Conservation (phyloP, 2,888 invertebrate genomes). For the Urechis unicinctus region DNA sequence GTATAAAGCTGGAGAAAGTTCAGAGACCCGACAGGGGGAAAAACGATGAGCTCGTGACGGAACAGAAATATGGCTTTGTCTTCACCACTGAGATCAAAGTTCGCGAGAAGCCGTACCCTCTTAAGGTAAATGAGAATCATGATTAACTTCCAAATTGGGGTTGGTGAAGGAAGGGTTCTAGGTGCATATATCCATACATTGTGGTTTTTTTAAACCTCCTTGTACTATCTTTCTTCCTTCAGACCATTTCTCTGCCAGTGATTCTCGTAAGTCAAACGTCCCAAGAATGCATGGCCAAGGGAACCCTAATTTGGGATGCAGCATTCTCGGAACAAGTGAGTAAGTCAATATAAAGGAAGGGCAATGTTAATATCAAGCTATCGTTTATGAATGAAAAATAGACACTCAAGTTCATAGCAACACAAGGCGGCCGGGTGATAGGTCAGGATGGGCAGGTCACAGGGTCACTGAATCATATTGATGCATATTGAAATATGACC, state of each 20-base stretch:
- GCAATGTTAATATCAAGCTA: too few relatives aligned
- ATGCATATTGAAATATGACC: too few relatives aligned
- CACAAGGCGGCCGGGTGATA: too few relatives aligned
- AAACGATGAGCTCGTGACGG: slow-evolving; percentile 17
- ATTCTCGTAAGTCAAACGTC: slow-evolving; percentile 18
- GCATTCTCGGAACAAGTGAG: slow-evolving; percentile 16
- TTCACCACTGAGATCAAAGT: slow-evolving; percentile 12
- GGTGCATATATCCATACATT: too few relatives aligned
- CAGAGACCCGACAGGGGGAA: slow-evolving; percentile 8
- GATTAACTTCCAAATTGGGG: background rate
- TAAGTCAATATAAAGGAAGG: background rate
- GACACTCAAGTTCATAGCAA: too few relatives aligned
- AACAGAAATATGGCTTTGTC: slow-evolving; percentile 17
- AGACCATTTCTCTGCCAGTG: slow-evolving; percentile 17
- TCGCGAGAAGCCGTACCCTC: slow-evolving; percentile 1
- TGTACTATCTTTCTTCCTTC: too few relatives aligned
- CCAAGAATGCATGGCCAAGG: slow-evolving; percentile 20
- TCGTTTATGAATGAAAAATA: too few relatives aligned
- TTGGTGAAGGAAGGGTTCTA: background rate
- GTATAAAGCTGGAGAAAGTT: slow-evolving; percentile 8
- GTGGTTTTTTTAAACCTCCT: too few relatives aligned
- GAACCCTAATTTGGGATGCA: slow-evolving; percentile 20
- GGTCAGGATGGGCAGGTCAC: too few relatives aligned
- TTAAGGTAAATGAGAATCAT: slow-evolving; percentile 9
- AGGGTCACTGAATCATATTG: too few relatives aligned